Evolutionary conservation across 1,140 invertebrate species (phyloP).

Genomic region (Drosophila leontia): DNA sequence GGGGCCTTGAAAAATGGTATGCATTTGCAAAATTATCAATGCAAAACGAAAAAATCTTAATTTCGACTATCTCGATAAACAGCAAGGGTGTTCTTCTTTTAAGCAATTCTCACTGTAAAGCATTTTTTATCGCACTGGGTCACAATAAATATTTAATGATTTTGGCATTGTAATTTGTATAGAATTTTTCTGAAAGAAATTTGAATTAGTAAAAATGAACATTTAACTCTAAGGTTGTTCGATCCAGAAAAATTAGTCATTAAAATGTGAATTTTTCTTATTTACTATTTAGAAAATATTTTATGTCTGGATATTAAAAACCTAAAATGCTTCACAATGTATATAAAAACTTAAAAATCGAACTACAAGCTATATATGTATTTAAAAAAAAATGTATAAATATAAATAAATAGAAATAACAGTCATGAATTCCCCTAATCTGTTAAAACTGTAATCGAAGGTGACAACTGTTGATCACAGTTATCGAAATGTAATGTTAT

Average conservation of each 20-base stretch:
- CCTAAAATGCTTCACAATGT: too few species aligned
- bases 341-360: too few species aligned
- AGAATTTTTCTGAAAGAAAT: not conserved
- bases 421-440: not conserved
- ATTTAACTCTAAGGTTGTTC: not conserved
- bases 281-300: too few species aligned
- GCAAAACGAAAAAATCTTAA: conserved; percentile 29
- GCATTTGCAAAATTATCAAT: conserved; percentile 50
- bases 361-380: too few species aligned
- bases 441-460: not conserved
- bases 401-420: too few species aligned
- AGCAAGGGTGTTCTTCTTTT: conserved; percentile 1
- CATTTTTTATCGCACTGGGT: not conserved
- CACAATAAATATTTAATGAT: not conserved
- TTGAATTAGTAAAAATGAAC: not conserved
- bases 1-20: conserved; percentile 34
- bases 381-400: too few species aligned
- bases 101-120: not conserved
- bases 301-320: too few species aligned
- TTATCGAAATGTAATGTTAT: conserved; percentile 28
- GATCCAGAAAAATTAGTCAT: too few species aligned
- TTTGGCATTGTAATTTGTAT: not conserved
- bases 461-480: conserved; percentile 17
- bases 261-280: too few species aligned
- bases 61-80: conserved; percentile 27